These are phyloP conservation scores for Anoura caudifer DNA, from an alignment of 2,113 vertebrate genomes.

Conservation along the genomic window DNA sequence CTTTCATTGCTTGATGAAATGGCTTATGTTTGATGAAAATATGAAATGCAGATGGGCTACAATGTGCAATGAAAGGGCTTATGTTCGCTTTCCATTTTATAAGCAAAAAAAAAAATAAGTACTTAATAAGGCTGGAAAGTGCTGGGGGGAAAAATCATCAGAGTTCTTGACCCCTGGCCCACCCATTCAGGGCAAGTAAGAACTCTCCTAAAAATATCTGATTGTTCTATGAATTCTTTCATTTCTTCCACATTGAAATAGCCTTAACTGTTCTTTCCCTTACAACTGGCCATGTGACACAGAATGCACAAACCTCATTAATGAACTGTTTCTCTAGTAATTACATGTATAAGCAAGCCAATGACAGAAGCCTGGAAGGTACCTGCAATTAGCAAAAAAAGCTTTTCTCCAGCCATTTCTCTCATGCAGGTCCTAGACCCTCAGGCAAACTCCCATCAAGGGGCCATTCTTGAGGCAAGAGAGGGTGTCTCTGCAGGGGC, in stretches of 20 bases:
- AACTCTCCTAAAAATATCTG: background rate
- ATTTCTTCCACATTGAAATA: background rate
- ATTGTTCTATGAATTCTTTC: background rate
- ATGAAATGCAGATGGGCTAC: background rate
- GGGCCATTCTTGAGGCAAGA: background rate
- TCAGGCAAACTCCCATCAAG: background rate
- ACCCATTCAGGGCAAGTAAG: background rate
- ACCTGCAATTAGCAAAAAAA: background rate
- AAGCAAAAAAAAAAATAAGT: background rate
- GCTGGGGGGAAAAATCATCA: rapidly evolving
- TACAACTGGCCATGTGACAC: background rate
- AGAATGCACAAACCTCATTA: background rate
- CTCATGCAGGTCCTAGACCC: background rate
- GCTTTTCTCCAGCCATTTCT: background rate
- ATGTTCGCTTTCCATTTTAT: background rate
- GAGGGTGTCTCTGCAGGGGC: background rate
- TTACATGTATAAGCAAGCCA: background rate
- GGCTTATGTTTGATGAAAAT: background rate
- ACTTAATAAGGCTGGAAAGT: background rate
- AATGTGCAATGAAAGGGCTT: background rate
- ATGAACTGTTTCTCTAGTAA: background rate
- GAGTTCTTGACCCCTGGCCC: background rate
- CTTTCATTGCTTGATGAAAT: too few relatives aligned
- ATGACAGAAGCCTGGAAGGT: background rate
- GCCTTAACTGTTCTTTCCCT: background rate